Base-by-base conservation (phyloP, 2,888 invertebrate species). In the Parascotia fuliginaria region DNA sequence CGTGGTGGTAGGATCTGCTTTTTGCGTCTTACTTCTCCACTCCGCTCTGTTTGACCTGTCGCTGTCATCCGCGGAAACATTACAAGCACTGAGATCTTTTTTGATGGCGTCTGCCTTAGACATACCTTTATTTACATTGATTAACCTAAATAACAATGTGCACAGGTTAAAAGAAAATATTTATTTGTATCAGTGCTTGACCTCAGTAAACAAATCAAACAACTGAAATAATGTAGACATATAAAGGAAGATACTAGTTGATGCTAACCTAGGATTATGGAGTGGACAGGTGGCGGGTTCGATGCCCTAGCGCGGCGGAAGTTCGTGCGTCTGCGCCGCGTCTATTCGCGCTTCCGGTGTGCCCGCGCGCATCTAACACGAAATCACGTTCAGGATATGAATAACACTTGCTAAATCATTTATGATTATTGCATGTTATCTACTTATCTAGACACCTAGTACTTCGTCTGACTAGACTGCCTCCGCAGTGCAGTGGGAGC, bases 291-390 rank as follows among this genome's bases (percentile, higher is more conserved):
- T 88, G 87, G 73, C 72, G 77, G 77, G 89, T 83, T 87, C 89
- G 87, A 76, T 76, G 90, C 61, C 89, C 90, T 81, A 68, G 72
- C 69, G 71, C 74, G 77, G 67, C 88, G 91, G 89, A 90, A 89
- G 80, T 85, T 86, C 89, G 89, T 90, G 86, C 83, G 91, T 92
- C 91, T 90, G 83, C 81, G 83, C 75, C 80, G 77, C 84, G 91
- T 91, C 91, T 91, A 87, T 91, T 85, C 85, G 87, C 89, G 81
- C 83, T 89, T 91, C 90, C 91, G 88, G 77, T 76, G 79, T 69
- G 77, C 77, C 68, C 71, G 65, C 71, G 79, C 77, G 78, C 82
- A 77, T 77, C 77, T 77, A 74, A 69, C 77, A 71, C 65, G 65
- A 79, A 80, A 78, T 76, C 75, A 73, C 73, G 65, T 52, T 62